Percentiles rank a stretch among this genome's conserved stretches.
Evolutionary conservation across 2,113 vertebrate genomes (phyloP).

Genomic region (Oryzias melastigma): DNA sequence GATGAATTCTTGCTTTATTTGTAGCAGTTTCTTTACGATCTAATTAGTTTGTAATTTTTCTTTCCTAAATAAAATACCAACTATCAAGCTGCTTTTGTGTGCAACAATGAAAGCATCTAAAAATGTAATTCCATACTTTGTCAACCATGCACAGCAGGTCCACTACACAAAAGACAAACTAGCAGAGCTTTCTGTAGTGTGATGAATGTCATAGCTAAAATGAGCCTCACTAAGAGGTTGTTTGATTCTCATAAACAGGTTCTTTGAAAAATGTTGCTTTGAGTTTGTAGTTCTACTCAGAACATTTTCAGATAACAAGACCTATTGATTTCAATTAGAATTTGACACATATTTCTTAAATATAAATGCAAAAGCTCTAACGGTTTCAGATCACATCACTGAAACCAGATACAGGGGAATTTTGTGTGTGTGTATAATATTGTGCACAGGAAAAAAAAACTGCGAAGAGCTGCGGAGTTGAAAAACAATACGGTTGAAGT

Average conservation of each 20-base stretch:
- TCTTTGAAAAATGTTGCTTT: slow-evolving; percentile 1
- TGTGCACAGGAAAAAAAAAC: slow-evolving; percentile 38
- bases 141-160: too few species aligned
- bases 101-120: too few species aligned
- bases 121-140: too few species aligned
- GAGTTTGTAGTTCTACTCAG: too few species aligned
- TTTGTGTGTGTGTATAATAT: slow-evolving; percentile 8
- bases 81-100: too few species aligned
- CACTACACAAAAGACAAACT: too few species aligned
- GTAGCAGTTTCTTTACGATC: too few species aligned
- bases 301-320: too few species aligned
- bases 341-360: slow-evolving; percentile 20
- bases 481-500: slow-evolving; percentile 19
- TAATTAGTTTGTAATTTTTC: too few species aligned
- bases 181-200: too few species aligned
- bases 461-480: slow-evolving; percentile 23
- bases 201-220: slow-evolving; percentile 35
- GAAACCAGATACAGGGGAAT: slow-evolving; percentile 42
- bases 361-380: slow-evolving; percentile 47
- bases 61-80: too few species aligned
- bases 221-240: slow-evolving; percentile 57
- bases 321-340: too few species aligned
- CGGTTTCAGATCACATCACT: slow-evolving; percentile 28
- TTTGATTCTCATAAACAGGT: slow-evolving; percentile 52
- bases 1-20: neutral